Evolutionary conservation across 2,113 vertebrate species (phyloP), one percentile per base, ranked within the genome.

Genomic region (Glareola pratincola): DNA sequence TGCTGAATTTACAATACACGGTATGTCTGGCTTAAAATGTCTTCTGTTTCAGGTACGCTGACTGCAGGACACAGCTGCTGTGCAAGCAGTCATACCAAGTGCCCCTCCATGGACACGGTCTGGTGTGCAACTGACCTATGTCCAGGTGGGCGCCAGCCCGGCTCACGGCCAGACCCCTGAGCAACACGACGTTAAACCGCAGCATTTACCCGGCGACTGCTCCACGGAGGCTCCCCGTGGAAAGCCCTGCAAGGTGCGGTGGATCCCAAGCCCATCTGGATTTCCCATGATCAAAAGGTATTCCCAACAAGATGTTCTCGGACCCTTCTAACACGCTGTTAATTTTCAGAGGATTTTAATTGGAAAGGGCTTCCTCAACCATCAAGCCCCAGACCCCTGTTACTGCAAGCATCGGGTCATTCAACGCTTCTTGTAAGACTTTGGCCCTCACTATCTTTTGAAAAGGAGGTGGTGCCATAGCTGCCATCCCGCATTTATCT

Each of bases 1-100:
- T 69, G 63, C 85, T 96, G 85, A 88, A 85, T 97, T 93, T 90
- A 93, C 95, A 93, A 74, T 41, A 57, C 66, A 59, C 12, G 50
- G 57, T 73, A 62, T 17, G 20, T 27, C 54, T 76, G 72, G 9
- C 29, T 93, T 88, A 2, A 82, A 90, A 92, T 73, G 10, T 85
- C 72, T 91, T 73, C 41, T 85, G 9, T 62, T 94, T 93, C 59
- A 83, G 57, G 43, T 67, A 47, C 32, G 14, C 16, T 10, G 41
- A 32, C 54, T 75, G 36, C 60, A 85, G 79, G 81, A 85, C 66
- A 48, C 57, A 79, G 73, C 57, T 93, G 90, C 74, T 75, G 27
- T 53, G 73, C 53, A 37, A 69, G 57, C 67, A 87, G 82, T 85
- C 34, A 8, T 22, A 56, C 45, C 77, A 69, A 85, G n/a, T 27